These are phyloP conservation scores for Oconnorella tubifera DNA, from an alignment of 2,888 invertebrate species.

Conservation along the genomic window DNA sequence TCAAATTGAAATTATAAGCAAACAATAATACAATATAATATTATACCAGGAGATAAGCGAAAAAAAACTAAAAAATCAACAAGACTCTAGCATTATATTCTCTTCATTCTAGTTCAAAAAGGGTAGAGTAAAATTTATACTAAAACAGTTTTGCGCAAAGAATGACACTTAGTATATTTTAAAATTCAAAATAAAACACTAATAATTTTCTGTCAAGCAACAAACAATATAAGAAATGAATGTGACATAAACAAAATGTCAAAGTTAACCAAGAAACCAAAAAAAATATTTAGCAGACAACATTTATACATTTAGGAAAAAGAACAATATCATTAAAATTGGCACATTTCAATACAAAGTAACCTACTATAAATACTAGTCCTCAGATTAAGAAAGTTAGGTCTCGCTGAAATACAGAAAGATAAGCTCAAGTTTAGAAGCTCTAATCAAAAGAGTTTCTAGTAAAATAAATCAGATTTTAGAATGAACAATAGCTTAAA, in stretches of 20 bases:
- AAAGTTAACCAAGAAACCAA: not conserved
- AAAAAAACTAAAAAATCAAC: not conserved
- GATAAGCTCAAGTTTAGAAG: not conserved
- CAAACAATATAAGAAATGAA: not conserved
- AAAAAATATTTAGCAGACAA: slow-evolving; percentile 8
- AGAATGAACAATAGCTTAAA: not conserved
- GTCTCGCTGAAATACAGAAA: slow-evolving; percentile 72
- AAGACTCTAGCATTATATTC: not conserved
- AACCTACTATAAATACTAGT: slow-evolving; percentile 34
- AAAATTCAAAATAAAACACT: not conserved
- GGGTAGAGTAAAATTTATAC: not conserved
- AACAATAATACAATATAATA: no score
- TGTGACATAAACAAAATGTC: not conserved
- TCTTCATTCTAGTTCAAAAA: no score
- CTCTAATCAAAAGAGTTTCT: slow-evolving; percentile 1
- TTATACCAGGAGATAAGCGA: not conserved
- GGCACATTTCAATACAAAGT: no score
- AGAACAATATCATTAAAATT: not conserved
- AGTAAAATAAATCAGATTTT: slow-evolving; percentile 1
- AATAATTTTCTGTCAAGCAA: no score
- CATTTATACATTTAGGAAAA: not conserved
- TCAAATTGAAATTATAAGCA: no score
- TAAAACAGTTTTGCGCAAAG: not conserved
- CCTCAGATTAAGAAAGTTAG: slow-evolving; percentile 91
- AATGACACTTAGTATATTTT: not conserved